Base-by-base conservation (phyloP, 2,113 vertebrate species). In the Notothenia rossii region DNA sequence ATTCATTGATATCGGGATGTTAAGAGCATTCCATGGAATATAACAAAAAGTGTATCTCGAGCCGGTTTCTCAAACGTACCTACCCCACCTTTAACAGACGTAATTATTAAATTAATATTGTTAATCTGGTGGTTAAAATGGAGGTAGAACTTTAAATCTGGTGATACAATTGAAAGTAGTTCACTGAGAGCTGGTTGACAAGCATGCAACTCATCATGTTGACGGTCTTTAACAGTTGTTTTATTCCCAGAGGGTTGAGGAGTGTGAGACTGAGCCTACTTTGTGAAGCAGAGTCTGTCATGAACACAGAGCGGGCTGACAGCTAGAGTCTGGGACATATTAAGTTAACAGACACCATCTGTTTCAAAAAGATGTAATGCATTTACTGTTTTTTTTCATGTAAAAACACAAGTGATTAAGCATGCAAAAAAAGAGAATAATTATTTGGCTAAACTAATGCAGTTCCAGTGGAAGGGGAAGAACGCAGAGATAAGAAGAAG, bases 281-380 rank as follows among this genome's bases (percentile, higher is more conserved):
- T 86, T 77, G 81, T 36, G 71, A 70, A 76, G 62, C 65, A 54
- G 17, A 40, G 73, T 89, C 88, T 83, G 60, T 92, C 83, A 88
- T 53, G 11, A 61, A 67, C 68, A 66, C 55, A 3, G 70, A 75
- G 11, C 17, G 49, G 62, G 85, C 58, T 82, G 84, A 79, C 84
- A 79, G 80, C 56, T 50, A 22, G 22, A 13, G 65, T 72, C 25
- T 48, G 62, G 53, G 48, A 63, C 83, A 62, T 51, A 78, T 67
- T 67, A 80, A 72, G 55, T 76, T 58, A 56, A 20, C 7, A n/a
- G 0, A 50, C 58, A 61, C 72, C 86, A 86, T 89, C 83, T 86
- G 86, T 69, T 88, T 63, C 43, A 36, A 14, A 85, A 72, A 75
- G 20, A 71, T 71, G 48, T 13, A 10, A 33, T 51, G 74, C 25